Evolutionary conservation across 2,113 vertebrate genomes (phyloP), one percentile per base, ranked within the genome.

Genomic region (Cochlearius cochlearius): DNA sequence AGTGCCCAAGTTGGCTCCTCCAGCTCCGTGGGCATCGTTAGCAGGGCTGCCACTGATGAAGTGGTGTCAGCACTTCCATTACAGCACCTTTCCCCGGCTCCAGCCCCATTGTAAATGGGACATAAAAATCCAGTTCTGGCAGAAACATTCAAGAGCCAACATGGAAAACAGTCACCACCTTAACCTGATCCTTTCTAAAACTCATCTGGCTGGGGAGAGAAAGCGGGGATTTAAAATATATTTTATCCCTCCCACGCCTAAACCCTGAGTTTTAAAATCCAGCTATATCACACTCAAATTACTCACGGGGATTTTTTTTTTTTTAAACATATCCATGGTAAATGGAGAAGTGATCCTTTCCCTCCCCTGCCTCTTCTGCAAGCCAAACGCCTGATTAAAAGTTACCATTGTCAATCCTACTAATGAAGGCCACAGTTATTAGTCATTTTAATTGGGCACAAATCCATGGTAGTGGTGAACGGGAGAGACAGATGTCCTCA

Each of bases 41-140:
- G 84, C 52, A 32, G 58, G 41, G 38, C 72, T 92, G 69, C 59
- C 18, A 5, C 49, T 14, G 26, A 52, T 91, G 63, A 76, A 91
- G 29, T 36, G 63, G 62, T 85, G 92, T 88, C 55, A 92, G 95
- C 56, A 43, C 63, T 90, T 84, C 84, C 79, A 96, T 89, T 94
- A 92, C 76, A 60, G 68, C 82, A 68, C 83, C 64, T 41, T 81
- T 79, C 52, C 68, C 50, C 64, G 50, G n/a, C 82, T 90, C 86
- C 62, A 87, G 77, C 26, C 55, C 34, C 7, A 0, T 55, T 94
- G 41, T 39, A 95, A 85, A 88, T 38, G 47, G 59, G 59, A 82
- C 27, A 30, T 82, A 62, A 93, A 94, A 95, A 45, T 52, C 60
- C 78, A 67, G 53, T 90, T 82, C 75, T 95, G 74, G 81, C 84